Base-by-base conservation (phyloP, 2,797 vertebrate genomes). In the Lagodon rhomboides region DNA sequence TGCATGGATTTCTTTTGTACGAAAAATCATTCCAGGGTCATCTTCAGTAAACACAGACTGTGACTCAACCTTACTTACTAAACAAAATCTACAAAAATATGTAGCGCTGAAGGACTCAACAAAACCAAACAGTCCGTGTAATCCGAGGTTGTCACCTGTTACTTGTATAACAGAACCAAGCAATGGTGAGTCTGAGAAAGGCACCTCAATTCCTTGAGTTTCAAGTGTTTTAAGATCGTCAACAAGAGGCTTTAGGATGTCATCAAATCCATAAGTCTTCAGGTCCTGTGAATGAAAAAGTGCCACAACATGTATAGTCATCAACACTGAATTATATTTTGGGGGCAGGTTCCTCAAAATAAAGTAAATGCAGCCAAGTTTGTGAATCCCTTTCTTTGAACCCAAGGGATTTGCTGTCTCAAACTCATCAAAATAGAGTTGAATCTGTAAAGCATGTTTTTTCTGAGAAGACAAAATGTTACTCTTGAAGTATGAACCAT, bases 351-450 rank as follows among this genome's bases (percentile, higher is more conserved):
- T 76, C 53, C 43, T 73, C 30, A 85, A 77, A 44, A 75, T 73
- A 63, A 86, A 84, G 63, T 87, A 85, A 76, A 77, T 59, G 22
- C 53, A 75, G 38, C 71, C 25, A 56, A 67, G 79, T 82, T 80
- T 80, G 18, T 80, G 62, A 3, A 77, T 64, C 27, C 72, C 67
- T 11, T 73, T 85, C 53, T 80, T 80, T 25, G 58, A 72, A 30
- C 79, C 70, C 44, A 73, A 82, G 16, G 65, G 74, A 64, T 68
- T 73, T 51, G 62, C 25, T 0, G 55, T 67, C 55, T 60, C 62
- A 73, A 60, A 67, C 1, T 54, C 62, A 73, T 73, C 68, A 67
- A 1, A 65, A 15, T 59, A 62, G 4, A 82, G 75, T 51, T 73
- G 53, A 68, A 77, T 82, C 59, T 73, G 74, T 66, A 58, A 12